Evolutionary conservation across 2,113 vertebrate genomes (phyloP).

Genomic region (Rhegmatorhina hoffmannsi): DNA sequence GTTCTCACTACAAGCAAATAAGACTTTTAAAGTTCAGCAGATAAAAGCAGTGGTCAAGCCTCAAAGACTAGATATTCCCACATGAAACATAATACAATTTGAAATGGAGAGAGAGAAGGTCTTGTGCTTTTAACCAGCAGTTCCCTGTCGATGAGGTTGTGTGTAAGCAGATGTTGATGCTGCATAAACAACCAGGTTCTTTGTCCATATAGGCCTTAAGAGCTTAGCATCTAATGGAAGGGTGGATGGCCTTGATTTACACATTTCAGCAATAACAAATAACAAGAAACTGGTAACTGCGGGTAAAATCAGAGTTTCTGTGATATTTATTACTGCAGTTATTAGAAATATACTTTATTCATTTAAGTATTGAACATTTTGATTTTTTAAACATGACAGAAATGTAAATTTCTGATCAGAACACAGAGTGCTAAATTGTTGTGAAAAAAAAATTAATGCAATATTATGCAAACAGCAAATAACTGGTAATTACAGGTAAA

Average conservation of each 20-base stretch:
- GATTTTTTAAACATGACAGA: background rate
- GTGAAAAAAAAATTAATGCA: background rate
- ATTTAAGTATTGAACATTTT: background rate
- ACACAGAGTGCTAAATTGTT: background rate
- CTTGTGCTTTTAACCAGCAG: constrained; percentile 57
- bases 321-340: background rate
- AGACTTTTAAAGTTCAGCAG: constrained; percentile 79
- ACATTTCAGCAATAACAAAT: constrained; percentile 48
- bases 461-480: background rate
- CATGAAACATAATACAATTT: constrained; percentile 61
- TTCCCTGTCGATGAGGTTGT: constrained; percentile 59
- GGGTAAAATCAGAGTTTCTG: background rate
- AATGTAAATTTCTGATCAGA: background rate
- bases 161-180: constrained; percentile 71
- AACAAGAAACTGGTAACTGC: background rate
- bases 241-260: constrained; percentile 66
- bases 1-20: constrained; percentile 74
- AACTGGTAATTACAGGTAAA: background rate
- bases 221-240: constrained; percentile 62
- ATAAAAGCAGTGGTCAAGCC: constrained; percentile 66
- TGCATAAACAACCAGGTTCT: constrained; percentile 63
- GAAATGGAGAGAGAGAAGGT: constrained; percentile 63
- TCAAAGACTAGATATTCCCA: constrained; percentile 39
- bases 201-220: constrained; percentile 58
- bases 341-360: background rate